Evolutionary conservation across 2,888 invertebrate species (phyloP).

Genomic region (Meandrusa payeni): DNA sequence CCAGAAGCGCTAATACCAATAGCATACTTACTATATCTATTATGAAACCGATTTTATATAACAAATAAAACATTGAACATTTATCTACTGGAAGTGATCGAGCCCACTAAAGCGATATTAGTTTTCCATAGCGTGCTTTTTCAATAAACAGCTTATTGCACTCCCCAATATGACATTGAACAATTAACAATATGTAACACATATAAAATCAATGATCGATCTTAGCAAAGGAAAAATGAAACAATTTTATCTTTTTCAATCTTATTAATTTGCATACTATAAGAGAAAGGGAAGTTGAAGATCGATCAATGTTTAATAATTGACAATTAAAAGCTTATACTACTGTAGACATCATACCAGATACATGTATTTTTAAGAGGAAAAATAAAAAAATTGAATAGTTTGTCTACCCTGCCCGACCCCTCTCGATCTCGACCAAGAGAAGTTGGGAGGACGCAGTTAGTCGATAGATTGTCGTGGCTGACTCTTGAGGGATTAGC

Average conservation of each 20-base stretch:
- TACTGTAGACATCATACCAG: slow-evolving; percentile 4
- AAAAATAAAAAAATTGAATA: too few species aligned
- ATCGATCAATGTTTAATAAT: slow-evolving; percentile 18
- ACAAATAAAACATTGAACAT: slow-evolving; percentile 40
- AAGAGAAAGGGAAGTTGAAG: slow-evolving; percentile 3
- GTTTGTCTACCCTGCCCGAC: too few species aligned
- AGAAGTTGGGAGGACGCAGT: too few species aligned
- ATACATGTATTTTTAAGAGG: background rate
- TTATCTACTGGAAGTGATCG: slow-evolving; percentile 45
- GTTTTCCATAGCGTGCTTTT: slow-evolving; percentile 40
- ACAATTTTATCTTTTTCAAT: too few species aligned
- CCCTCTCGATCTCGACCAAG: too few species aligned
- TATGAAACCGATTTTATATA: too few species aligned
- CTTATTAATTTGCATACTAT: too few species aligned
- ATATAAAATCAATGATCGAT: slow-evolving; percentile 18
- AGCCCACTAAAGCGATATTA: slow-evolving; percentile 36
- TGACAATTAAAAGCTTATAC: slow-evolving; percentile 16
- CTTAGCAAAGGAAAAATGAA: background rate
- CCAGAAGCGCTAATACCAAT: too few species aligned
- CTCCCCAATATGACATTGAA: slow-evolving; percentile 33
- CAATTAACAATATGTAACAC: slow-evolving; percentile 9
- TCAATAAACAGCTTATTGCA: slow-evolving; percentile 35
- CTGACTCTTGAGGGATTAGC: too few species aligned
- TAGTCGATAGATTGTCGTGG: too few species aligned
- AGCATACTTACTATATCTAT: too few species aligned